A percentile compares a stretch with the other conserved stretches of the same genome.
phyloP scores from a whole-genome alignment of 1,140 invertebrate genomes.

The Drosophila oshimai region DNA sequence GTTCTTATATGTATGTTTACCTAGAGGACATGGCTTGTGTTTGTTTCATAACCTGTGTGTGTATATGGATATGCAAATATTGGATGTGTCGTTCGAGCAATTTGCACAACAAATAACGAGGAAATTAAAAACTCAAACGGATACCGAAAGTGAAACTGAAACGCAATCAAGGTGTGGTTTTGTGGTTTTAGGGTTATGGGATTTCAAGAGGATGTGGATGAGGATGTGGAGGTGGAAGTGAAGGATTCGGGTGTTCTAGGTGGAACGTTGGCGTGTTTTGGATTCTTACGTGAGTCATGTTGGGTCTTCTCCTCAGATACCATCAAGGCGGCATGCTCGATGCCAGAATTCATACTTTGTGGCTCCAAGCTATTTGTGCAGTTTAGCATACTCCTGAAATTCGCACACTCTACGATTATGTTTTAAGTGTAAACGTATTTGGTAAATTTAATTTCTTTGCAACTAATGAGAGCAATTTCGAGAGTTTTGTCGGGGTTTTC shows the following conservation, averaged over 20 bases:
- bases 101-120: constrained; percentile 74
- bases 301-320: constrained; percentile 90
- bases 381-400: constrained; percentile 92
- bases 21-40: constrained; percentile 40
- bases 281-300: constrained; percentile 90
- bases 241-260: constrained; percentile 10
- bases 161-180: constrained; percentile 12
- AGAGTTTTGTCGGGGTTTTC: constrained; percentile 18
- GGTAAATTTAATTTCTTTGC: constrained; percentile 75
- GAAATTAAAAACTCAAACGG: constrained; percentile 50
- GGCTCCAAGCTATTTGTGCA: constrained; percentile 91
- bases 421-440: constrained; percentile 83
- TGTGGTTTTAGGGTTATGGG: neutral
- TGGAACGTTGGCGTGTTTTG: constrained; percentile 41
- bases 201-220: neutral
- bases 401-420: constrained; percentile 85
- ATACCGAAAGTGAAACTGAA: constrained; percentile 11
- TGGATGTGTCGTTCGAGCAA: constrained; percentile 55
- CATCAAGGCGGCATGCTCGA: constrained; percentile 89
- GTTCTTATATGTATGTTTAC: constrained; percentile 44
- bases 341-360: constrained; percentile 86
- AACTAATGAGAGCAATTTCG: constrained; percentile 59
- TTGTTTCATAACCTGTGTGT: constrained; percentile 14
- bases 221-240: neutral
- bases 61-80: constrained; percentile 42